Evolutionary conservation across 2,888 invertebrate species (phyloP).

Genomic region (Oscheius sp.): DNA sequence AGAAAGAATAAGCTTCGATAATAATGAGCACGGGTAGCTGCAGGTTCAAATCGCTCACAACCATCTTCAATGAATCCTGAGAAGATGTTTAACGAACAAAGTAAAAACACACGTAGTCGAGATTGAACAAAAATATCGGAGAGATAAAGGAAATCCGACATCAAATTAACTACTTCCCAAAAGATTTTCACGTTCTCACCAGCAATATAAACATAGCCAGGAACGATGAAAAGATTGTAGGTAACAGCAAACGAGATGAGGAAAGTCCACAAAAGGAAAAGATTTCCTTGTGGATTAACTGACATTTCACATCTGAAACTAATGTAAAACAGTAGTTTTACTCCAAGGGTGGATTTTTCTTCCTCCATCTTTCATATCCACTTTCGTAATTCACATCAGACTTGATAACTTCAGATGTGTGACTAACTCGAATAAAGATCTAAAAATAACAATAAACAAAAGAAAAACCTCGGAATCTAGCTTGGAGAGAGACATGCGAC

Average conservation of each 20-base stretch:
- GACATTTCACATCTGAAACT: slow-evolving; percentile 7
- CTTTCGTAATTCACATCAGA: slow-evolving; percentile 37
- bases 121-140: slow-evolving; percentile 58
- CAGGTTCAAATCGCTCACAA: neutral
- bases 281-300: slow-evolving; percentile 29
- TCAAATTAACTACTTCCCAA: slow-evolving; percentile 52
- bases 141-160: slow-evolving; percentile 54
- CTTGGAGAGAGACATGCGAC: slow-evolving; percentile 2
- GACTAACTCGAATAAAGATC: slow-evolving; percentile 15
- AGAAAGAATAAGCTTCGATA: neutral
- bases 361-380: slow-evolving; percentile 44
- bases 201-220: slow-evolving; percentile 46
- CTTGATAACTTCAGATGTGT: neutral
- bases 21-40: neutral
- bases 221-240: slow-evolving; percentile 50
- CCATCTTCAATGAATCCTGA: slow-evolving; percentile 8
- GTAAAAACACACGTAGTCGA: slow-evolving; percentile 49
- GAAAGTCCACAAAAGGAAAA: slow-evolving; percentile 49
- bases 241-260: slow-evolving; percentile 44
- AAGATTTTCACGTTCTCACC: slow-evolving; percentile 26
- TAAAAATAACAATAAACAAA: neutral
- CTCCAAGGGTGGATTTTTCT: slow-evolving; percentile 31
- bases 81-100: neutral
- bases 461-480: neutral
- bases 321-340: neutral